Conservation (phyloP, 2,113 vertebrate species). For the Protomyctophum bolini region DNA sequence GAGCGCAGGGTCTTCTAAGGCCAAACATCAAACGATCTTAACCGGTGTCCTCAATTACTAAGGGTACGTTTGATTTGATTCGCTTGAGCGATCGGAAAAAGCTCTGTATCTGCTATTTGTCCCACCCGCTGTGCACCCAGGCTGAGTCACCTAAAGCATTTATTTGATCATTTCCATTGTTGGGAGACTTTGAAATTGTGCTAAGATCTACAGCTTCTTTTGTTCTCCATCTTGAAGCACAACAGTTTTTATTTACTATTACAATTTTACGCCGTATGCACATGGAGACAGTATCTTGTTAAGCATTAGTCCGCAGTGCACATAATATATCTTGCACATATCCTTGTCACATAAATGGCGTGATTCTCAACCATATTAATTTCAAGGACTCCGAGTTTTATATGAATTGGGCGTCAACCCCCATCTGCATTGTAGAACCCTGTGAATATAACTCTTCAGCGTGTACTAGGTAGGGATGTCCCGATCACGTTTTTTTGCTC, state of each 20-base stretch:
- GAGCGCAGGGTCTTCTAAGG: slow-evolving; percentile 14
- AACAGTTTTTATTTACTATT: neutral
- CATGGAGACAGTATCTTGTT: too few relatives aligned
- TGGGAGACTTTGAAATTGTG: slow-evolving; percentile 2
- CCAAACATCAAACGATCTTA: slow-evolving; percentile 40
- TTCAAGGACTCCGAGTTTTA: too few relatives aligned
- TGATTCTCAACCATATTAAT: too few relatives aligned
- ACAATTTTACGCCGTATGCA: too few relatives aligned
- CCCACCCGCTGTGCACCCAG: slow-evolving; percentile 23
- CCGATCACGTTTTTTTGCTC: too few relatives aligned
- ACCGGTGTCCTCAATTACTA: slow-evolving; percentile 39
- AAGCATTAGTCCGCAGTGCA: too few relatives aligned
- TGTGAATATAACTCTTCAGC: too few relatives aligned
- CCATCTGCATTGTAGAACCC: too few relatives aligned
- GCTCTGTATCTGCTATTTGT: slow-evolving; percentile 5
- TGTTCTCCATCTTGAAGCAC: slow-evolving; percentile 1
- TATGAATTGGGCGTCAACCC: too few relatives aligned
- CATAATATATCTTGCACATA: too few relatives aligned
- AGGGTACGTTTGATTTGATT: slow-evolving; percentile 29
- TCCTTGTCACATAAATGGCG: too few relatives aligned
- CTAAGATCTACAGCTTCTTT: neutral
- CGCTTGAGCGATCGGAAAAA: neutral
- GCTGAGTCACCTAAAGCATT: slow-evolving; percentile 2
- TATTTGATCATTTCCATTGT: neutral
- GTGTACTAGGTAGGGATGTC: too few relatives aligned